Evolutionary conservation across 2,113 vertebrate genomes (phyloP).

Genomic region (Solea senegalensis): DNA sequence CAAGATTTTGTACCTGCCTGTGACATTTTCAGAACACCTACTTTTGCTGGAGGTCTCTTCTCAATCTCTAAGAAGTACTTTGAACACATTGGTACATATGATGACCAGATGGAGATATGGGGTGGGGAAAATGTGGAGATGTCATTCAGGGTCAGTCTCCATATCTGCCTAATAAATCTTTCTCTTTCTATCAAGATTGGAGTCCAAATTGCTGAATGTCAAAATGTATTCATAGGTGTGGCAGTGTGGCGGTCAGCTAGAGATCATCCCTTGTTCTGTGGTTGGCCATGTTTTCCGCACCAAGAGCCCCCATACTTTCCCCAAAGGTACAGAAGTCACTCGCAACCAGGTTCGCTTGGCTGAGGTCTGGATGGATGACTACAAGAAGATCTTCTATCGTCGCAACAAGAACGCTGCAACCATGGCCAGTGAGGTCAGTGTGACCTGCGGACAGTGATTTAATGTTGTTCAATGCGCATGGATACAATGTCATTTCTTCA

Average conservation of each 20-base stretch:
- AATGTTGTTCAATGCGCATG: neutral
- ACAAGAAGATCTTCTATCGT: conserved; percentile 92
- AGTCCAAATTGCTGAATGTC: neutral
- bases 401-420: conserved; percentile 87
- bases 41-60: conserved; percentile 96
- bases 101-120: conserved; percentile 99
- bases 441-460: neutral
- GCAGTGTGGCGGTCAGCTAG: conserved; percentile 94
- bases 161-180: neutral
- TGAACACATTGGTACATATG: conserved; percentile 94
- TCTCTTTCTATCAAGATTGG: neutral
- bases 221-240: conserved; percentile 85
- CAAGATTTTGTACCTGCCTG: neutral
- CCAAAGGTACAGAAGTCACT: conserved; percentile 91
- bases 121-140: conserved; percentile 98
- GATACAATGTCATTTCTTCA: neutral
- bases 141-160: conserved; percentile 92
- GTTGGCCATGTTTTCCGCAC: conserved; percentile 97
- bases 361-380: conserved; percentile 97
- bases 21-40: conserved; percentile 85
- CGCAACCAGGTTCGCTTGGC: conserved; percentile 95
- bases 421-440: conserved; percentile 89
- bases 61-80: conserved; percentile 94
- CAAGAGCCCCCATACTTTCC: conserved; percentile 97
- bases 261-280: conserved; percentile 95